Base-by-base conservation (phyloP, 2,888 invertebrate genomes). In the Erebia ligea region DNA sequence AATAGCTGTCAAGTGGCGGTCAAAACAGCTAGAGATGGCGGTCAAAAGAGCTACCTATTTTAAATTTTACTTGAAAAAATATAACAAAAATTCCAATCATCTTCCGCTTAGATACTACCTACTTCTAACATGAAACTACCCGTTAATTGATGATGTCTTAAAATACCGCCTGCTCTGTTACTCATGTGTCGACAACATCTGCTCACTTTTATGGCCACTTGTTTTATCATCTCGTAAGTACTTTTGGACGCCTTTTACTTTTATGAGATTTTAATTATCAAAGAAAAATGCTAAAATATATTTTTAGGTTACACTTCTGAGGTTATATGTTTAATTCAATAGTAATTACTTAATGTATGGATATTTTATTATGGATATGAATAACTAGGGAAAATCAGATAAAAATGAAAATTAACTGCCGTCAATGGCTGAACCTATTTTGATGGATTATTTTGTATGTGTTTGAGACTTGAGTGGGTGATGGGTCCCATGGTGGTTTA, bases 171-270 rank as follows among this genome's bases (percentile, higher is more conserved):
- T 21, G 21, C 48, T 34, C 42, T 73, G 70, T 70, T 70, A 11
- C 50, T 66, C 66, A 57, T 70, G 42, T 61, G 17, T 70, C 57
- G 65, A 21, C 70, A 65, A n/a, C 73, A 73, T 68, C 67, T 73
- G 73, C 52, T 48, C 21, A 15, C 21, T 68, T 72, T 70, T 70
- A 73, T 70, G 57, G 19, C 54, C 61, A 68, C 61, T 73, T 68
- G 66, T 66, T 56, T 54, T 21, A 56, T 56, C 56, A 66, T 56
- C 56, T 21, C 17, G 56, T n/a, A n/a, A n/a, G n/a, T n/a, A 15
- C 42, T 66, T 66, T 66, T 15, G 48, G 17, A 62, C 61, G 19
- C 62, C 8, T 62, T 13, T 17, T 6, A 42, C 15, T 62, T 62
- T 62, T 21, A 62, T 62, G 21, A 21, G 45, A 21, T 62, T 62